These are phyloP conservation scores for Carapus acus DNA, from an alignment of 2,797 vertebrate species.

Conservation along the genomic window DNA sequence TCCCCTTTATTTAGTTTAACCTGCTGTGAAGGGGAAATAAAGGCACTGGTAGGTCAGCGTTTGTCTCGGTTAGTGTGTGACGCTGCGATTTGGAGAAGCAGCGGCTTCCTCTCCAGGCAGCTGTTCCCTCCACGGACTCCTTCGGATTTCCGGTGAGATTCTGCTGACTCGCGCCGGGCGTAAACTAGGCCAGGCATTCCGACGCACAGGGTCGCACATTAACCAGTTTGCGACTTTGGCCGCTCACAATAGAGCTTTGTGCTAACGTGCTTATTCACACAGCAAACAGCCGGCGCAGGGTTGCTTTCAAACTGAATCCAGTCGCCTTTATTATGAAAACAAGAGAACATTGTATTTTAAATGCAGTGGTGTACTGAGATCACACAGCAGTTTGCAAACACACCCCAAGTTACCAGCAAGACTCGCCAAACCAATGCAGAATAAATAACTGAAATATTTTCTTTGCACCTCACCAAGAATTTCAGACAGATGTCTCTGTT, in stretches of 20 bases:
- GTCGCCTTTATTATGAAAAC: constrained; percentile 72
- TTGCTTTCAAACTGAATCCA: constrained; percentile 62
- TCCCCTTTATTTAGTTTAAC: too few species aligned
- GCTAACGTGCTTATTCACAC: constrained; percentile 11
- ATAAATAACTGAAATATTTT: constrained; percentile 68
- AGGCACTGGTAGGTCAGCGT: too few species aligned
- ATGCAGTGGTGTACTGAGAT: constrained; percentile 56
- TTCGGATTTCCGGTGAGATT: constrained; percentile 7
- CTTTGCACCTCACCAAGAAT: constrained; percentile 77
- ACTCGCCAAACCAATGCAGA: constrained; percentile 55
- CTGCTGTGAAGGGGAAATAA: too few species aligned
- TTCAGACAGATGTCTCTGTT: constrained; percentile 79
- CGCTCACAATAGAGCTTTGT: constrained; percentile 10
- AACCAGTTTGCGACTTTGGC: background rate
- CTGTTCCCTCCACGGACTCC: background rate
- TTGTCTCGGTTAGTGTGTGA: background rate
- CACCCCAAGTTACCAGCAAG: constrained; percentile 53
- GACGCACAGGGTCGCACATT: background rate
- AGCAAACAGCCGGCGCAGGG: constrained; percentile 33
- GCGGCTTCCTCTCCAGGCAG: too few species aligned
- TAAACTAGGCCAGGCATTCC: background rate
- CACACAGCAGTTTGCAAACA: constrained; percentile 60
- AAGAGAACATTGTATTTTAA: constrained; percentile 65
- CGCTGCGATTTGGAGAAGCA: background rate
- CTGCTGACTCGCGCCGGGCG: background rate